Evolutionary conservation across 1,140 invertebrate species (phyloP), one percentile per base, ranked within the genome.

Genomic region (Ganaspis sp.): DNA sequence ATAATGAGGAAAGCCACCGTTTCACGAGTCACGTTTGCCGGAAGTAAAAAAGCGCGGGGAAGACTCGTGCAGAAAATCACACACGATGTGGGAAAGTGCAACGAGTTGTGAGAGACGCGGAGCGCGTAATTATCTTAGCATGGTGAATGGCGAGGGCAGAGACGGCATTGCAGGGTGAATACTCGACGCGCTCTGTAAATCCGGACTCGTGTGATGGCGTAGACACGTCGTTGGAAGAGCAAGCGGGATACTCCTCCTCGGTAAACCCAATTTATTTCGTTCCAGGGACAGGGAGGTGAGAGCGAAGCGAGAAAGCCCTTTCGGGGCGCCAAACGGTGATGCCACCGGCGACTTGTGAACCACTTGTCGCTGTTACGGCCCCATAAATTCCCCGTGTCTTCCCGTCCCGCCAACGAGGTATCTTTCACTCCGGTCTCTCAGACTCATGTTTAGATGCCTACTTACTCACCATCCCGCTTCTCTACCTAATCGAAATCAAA

Each of bases 281-380:
- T 87, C 77, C 85, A 76, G 84, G 79, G 79, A 84, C 76, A 88
- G 81, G 83, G 83, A 87, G 81, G 83, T 85, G 85, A 84, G 86
- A 87, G 82, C 83, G 81, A 84, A 87, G 85, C 81, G 85, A 86
- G 87, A 86, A 84, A 87, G 85, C 81, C 84, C 85, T 89, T 86
- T 80, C 83, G 80, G 82, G 85, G 84, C 87, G 86, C 87, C 88
- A 89, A 87, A 87, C 84, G 83, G 86, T 88, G 89, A 89, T 89
- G 88, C 88, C 87, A 89, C 84, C 87, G 89, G 89, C 90, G 89
- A 91, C 89, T 91, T 91, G 90, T 88, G 87, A 91, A 91, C 89
- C 90, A 91, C 90, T 91, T 91, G 90, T 91, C 90, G 89, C 90
- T 90, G 90, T 88, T 90, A 90, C 89, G 84, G 86, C 86, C 85